A percentile compares a stretch with the other conserved stretches of the same genome.
phyloP scores from a whole-genome alignment of 1,140 invertebrate genomes.

The Saccostrea glomerata region DNA sequence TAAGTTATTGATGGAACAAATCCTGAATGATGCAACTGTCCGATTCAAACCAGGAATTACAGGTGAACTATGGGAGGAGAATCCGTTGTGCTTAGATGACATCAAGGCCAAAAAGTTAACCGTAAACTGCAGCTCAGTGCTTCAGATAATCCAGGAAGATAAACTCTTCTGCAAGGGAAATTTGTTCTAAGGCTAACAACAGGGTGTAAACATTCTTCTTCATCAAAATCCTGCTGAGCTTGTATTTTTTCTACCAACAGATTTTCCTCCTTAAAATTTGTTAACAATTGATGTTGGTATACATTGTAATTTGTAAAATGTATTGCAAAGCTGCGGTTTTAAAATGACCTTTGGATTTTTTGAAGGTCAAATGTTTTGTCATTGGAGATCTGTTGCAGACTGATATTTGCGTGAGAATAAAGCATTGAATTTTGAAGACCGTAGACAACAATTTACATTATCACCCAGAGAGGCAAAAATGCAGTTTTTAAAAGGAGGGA shows the following conservation, averaged over 20 bases:
- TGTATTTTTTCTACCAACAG: not conserved
- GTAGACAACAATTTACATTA: too few species aligned
- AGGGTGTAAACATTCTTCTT: slow-evolving; percentile 1
- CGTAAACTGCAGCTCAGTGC: not conserved
- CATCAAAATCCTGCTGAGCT: slow-evolving; percentile 8
- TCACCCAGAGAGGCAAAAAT: not conserved
- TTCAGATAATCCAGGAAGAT: not conserved
- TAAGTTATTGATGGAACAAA: not conserved
- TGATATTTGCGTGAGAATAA: not conserved
- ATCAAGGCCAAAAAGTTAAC: not conserved
- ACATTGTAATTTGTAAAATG: not conserved
- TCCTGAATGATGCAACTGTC: not conserved
- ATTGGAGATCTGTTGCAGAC: not conserved
- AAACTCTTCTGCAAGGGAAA: not conserved
- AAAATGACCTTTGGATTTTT: not conserved
- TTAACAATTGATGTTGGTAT: not conserved
- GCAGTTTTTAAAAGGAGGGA: not conserved
- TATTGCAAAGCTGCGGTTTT: not conserved
- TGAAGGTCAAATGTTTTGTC: not conserved
- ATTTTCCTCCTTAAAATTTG: not conserved
- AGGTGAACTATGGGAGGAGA: not conserved
- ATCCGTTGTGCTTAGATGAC: not conserved
- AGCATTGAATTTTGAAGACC: not conserved
- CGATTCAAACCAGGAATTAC: not conserved
- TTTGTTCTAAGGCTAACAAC: not conserved